Percentiles rank a stretch among this genome's conserved stretches.
Conservation (phyloP, 2,888 invertebrate genomes). For the Seira ritae region DNA sequence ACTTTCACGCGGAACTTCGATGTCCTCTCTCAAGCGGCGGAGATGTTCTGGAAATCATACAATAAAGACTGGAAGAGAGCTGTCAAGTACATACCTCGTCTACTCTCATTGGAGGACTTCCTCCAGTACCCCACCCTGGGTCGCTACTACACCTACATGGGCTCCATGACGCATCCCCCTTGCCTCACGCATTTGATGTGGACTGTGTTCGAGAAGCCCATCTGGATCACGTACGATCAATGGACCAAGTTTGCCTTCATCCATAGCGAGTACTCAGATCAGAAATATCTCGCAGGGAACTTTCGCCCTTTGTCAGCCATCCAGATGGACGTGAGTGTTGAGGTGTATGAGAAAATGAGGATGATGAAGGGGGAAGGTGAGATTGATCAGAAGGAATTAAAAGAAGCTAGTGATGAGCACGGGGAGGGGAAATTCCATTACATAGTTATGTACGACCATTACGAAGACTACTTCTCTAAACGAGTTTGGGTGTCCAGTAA, state of each 20-base stretch:
- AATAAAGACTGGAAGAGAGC: background rate
- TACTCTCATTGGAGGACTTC: constrained; percentile 39
- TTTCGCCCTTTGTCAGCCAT: background rate
- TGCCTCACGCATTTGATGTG: constrained; percentile 45
- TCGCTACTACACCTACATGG: constrained; percentile 43
- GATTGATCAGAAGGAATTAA: background rate
- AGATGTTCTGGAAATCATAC: constrained; percentile 27
- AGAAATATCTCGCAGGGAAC: constrained; percentile 26
- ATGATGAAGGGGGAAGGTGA: background rate
- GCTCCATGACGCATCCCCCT: constrained; percentile 50
- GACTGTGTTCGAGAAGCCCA: constrained; percentile 45
- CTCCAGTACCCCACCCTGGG: background rate
- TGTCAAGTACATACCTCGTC: background rate
- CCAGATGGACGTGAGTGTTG: background rate
- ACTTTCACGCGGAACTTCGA: constrained; percentile 13
- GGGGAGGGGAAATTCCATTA: background rate
- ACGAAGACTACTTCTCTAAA: constrained; percentile 14
- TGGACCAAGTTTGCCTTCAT: constrained; percentile 28
- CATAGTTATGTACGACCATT: constrained; percentile 17
- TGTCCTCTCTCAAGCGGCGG: constrained; percentile 29
- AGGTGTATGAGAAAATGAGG: constrained; percentile 12
- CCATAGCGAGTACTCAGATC: constrained; percentile 37
- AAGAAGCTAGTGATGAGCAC: background rate
- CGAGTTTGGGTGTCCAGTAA: background rate
- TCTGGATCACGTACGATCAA: constrained; percentile 24